phyloP scores from a whole-genome alignment of 2,888 invertebrate species.

The Hyles lineata region DNA sequence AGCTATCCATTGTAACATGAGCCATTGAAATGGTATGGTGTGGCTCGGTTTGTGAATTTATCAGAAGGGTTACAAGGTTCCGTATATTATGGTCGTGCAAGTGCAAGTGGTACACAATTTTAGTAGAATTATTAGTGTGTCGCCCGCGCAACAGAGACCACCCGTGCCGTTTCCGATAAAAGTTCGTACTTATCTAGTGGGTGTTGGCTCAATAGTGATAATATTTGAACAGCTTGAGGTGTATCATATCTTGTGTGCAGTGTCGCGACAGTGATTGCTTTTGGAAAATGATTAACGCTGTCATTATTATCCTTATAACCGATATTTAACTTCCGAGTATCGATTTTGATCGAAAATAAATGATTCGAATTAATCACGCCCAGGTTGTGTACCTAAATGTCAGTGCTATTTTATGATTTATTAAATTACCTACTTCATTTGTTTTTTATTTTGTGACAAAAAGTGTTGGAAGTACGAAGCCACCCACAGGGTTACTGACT shows the following conservation, averaged over 20 bases:
- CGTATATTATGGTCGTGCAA: slow-evolving; percentile 14
- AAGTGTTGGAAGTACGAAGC: neutral
- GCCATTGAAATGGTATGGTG: slow-evolving; percentile 56
- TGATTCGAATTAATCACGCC: too few relatives aligned
- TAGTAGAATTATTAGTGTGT: slow-evolving; percentile 41
- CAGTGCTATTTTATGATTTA: too few relatives aligned
- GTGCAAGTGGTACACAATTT: slow-evolving; percentile 32
- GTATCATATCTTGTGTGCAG: slow-evolving; percentile 46
- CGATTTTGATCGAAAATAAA: too few relatives aligned
- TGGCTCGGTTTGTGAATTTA: slow-evolving; percentile 40
- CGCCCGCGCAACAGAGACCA: slow-evolving; percentile 68
- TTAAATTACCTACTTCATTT: too few relatives aligned
- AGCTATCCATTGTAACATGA: slow-evolving; percentile 57
- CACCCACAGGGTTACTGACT: slow-evolving; percentile 6
- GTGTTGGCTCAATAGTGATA: slow-evolving; percentile 56
- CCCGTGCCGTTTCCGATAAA: slow-evolving; percentile 67
- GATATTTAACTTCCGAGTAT: neutral
- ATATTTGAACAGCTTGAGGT: slow-evolving; percentile 60
- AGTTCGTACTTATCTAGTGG: slow-evolving; percentile 57
- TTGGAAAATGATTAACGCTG: slow-evolving; percentile 11
- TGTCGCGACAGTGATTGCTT: slow-evolving; percentile 39
- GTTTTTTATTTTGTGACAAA: neutral
- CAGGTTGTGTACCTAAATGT: too few relatives aligned
- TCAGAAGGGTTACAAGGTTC: slow-evolving; percentile 33
- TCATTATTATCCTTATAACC: neutral